Conservation (phyloP, 2,113 vertebrate genomes). For the Phoxinus phoxinus region DNA sequence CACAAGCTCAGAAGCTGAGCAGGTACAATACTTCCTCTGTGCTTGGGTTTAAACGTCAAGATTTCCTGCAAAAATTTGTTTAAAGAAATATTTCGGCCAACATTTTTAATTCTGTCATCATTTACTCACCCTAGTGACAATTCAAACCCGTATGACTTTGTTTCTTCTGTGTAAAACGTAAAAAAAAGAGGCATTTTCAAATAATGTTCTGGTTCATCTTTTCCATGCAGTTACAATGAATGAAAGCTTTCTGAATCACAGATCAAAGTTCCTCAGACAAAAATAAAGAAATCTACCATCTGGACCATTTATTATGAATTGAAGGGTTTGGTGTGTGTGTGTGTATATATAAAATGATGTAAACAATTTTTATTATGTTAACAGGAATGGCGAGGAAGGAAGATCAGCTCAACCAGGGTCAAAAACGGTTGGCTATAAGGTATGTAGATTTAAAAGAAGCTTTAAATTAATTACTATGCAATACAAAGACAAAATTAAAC, state of each 20-base stretch:
- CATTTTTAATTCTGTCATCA: background rate
- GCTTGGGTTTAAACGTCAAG: background rate
- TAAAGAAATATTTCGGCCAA: background rate
- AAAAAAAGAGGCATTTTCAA: background rate
- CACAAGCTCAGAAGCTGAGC: background rate
- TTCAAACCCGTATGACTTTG: background rate
- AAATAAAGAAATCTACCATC: background rate
- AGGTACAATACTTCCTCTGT: background rate
- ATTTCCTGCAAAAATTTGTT: background rate
- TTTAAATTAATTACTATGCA: background rate
- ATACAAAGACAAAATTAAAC: background rate
- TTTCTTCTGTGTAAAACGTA: background rate
- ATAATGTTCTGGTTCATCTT: background rate
- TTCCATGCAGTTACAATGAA: background rate
- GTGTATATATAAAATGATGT: background rate
- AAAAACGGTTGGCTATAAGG: constrained; percentile 89
- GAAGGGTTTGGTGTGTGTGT: background rate
- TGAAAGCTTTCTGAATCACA: background rate
- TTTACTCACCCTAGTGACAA: no score
- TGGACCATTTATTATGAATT: background rate
- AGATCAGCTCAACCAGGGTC: constrained; percentile 87
- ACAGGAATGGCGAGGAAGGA: constrained; percentile 91
- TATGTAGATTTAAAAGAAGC: constrained; percentile 64
- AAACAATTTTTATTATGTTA: constrained; percentile 23
- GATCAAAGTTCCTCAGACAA: background rate